These are phyloP conservation scores for Hypselothyrea guttata DNA, from an alignment of 2,888 invertebrate species.

Conservation along the genomic window DNA sequence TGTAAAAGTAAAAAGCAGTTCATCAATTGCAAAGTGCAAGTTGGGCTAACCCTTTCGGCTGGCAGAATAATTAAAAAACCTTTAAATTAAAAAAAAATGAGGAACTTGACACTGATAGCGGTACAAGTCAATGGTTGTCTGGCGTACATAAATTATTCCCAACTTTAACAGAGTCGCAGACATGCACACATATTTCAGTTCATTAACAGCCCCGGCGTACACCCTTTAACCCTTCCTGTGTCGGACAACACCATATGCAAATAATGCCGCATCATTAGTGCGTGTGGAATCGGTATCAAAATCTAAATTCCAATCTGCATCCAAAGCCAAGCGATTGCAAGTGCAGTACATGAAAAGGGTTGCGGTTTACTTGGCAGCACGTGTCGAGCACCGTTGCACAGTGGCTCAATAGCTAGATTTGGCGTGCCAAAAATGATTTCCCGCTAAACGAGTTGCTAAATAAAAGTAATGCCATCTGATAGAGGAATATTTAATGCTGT, in stretches of 20 bases:
- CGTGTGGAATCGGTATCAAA: conserved; percentile 31
- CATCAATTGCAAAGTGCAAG: conserved; percentile 30
- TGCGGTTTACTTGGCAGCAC: conserved; percentile 51
- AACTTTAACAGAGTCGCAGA: conserved; percentile 59
- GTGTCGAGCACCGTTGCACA: conserved; percentile 54
- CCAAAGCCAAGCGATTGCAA: neutral
- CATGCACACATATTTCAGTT: conserved; percentile 60
- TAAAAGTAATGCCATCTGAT: too few species aligned
- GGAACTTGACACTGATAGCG: conserved; percentile 43
- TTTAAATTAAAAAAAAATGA: conserved; percentile 6
- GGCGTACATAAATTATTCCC: conserved; percentile 68
- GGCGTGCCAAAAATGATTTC: too few species aligned
- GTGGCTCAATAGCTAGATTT: too few species aligned
- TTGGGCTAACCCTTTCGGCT: conserved; percentile 44
- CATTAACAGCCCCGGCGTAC: conserved; percentile 50
- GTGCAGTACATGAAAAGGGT: conserved; percentile 54
- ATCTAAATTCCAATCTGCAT: conserved; percentile 22
- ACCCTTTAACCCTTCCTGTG: conserved; percentile 42
- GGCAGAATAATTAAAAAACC: conserved; percentile 40
- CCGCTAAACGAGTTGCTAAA: too few species aligned
- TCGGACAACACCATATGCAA: conserved; percentile 62
- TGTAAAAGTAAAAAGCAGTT: conserved; percentile 7
- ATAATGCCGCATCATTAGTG: conserved; percentile 76
- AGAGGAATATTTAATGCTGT: too few species aligned
- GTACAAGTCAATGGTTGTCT: conserved; percentile 67